Conservation (phyloP, 2,797 vertebrate species). For the Fratercula arctica region DNA sequence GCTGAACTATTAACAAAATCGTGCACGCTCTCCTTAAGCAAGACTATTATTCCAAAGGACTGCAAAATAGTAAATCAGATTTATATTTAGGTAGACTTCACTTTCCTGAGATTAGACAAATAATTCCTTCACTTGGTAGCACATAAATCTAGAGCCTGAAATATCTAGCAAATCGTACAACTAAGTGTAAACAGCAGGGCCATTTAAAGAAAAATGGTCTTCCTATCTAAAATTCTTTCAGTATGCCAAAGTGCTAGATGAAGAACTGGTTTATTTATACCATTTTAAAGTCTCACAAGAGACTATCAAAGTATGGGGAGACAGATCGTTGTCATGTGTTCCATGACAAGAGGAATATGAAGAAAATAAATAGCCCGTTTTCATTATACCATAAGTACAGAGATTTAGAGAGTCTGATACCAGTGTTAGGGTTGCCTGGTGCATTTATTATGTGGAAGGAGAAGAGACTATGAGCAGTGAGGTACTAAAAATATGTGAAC, state of each 20-base stretch:
- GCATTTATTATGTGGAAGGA: background rate
- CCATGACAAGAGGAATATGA: background rate
- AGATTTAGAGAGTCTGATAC: background rate
- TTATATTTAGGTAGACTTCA: background rate
- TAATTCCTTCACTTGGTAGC: background rate
- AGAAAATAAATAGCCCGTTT: constrained; percentile 2
- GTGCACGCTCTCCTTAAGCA: background rate
- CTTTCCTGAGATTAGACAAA: background rate
- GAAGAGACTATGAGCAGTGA: background rate
- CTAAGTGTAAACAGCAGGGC: background rate
- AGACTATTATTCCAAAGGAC: background rate
- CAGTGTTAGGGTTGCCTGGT: background rate
- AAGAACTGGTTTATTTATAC: constrained; percentile 3
- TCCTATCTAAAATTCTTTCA: background rate
- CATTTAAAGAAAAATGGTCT: constrained; percentile 1
- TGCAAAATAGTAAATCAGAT: background rate
- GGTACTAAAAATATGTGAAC: background rate
- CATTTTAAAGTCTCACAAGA: background rate
- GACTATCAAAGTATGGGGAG: background rate
- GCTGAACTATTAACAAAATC: constrained; percentile 41
- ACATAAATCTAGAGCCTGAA: background rate
- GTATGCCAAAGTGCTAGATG: background rate
- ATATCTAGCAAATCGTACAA: constrained; percentile 9
- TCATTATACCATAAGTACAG: background rate
- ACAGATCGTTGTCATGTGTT: background rate